phyloP scores from a whole-genome alignment of 2,797 vertebrate species.

The Sebastolobus alascanus region DNA sequence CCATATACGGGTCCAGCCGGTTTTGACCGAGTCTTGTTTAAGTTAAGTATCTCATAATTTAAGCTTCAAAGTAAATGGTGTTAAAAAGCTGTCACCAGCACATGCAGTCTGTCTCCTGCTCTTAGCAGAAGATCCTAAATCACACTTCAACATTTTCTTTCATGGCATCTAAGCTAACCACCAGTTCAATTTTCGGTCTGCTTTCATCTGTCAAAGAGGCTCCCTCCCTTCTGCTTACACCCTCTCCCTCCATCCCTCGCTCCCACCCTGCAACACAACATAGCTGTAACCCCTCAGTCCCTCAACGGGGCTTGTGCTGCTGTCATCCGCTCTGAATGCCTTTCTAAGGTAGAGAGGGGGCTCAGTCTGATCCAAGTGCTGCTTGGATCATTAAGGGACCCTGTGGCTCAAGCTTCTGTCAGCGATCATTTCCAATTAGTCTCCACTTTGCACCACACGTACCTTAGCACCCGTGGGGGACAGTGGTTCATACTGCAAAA shows the following conservation, averaged over 20 bases:
- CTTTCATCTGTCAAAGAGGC: conserved; percentile 59
- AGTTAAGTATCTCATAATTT: neutral
- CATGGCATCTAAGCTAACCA: conserved; percentile 14
- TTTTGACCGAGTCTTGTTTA: neutral
- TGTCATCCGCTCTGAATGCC: conserved; percentile 71
- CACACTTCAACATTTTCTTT: conserved; percentile 18
- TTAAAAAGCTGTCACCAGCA: neutral
- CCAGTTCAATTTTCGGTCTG: conserved; percentile 32
- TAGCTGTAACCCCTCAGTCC: conserved; percentile 54
- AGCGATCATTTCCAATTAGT: conserved; percentile 82
- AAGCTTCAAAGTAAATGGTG: conserved; percentile 10
- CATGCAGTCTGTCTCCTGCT: neutral
- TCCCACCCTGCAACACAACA: conserved; percentile 40
- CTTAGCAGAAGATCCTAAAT: conserved; percentile 11
- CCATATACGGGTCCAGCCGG: too few relatives aligned
- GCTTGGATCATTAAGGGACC: conserved; percentile 76
- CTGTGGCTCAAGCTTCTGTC: conserved; percentile 73
- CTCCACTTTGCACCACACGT: conserved; percentile 67
- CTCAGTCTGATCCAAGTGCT: conserved; percentile 59
- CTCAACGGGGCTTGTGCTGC: conserved; percentile 54
- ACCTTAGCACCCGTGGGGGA: conserved; percentile 55
- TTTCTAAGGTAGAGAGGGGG: conserved; percentile 44
- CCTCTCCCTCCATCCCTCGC: neutral
- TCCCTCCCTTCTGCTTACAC: neutral
- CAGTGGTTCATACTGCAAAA: conserved; percentile 54